Evolutionary conservation across 2,888 invertebrate genomes (phyloP), one percentile per base, ranked within the genome.

Genomic region (Hyposoter dolosus): DNA sequence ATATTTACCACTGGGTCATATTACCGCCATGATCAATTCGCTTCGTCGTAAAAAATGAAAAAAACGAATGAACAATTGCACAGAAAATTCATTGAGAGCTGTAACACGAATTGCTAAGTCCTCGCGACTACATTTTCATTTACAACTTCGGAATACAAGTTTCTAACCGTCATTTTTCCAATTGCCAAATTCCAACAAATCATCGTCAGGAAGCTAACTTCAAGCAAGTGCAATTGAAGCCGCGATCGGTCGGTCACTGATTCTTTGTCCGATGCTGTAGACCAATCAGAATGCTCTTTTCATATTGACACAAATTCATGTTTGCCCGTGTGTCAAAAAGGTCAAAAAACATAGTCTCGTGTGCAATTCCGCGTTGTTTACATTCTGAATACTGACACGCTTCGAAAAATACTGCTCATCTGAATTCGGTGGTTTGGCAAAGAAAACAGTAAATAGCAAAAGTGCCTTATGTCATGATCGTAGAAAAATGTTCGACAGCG

Each of bases 401-500:
- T 28, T 15, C 1, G 15, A 60, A 60, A 60, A 60, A 28, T 28
- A 60, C 6, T 28, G 28, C 28, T 23, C 15, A 5, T 50, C n/a
- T 17, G 15, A 6, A 28, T 60, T 60, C 6, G 15, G 28, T 28
- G 12, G 9, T 40, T 66, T 19, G 40, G 40, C 9, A n/a, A 45
- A 15, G 15, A 74, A 23, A n/a, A 45, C 10, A 35, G 7, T 17
- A 35, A 50, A 12, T 32, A 19, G 43, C 56, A 9, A 45, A 19
- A 43, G 23, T 15, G 17, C 56, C 23, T 81, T 69, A 74, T 77
- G n/a, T 72, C 71, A 74, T 60, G 72, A 43, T 68, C 35, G 65
- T 40, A 45, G 43, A 75, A 86, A 79, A 28, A 90, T 90, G 90
- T 90, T 89, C 66, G 89, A 90, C 74, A 84, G 81, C 85, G 87